Base-by-base conservation (phyloP, 2,888 invertebrate species). In the Drosophila monieri region DNA sequence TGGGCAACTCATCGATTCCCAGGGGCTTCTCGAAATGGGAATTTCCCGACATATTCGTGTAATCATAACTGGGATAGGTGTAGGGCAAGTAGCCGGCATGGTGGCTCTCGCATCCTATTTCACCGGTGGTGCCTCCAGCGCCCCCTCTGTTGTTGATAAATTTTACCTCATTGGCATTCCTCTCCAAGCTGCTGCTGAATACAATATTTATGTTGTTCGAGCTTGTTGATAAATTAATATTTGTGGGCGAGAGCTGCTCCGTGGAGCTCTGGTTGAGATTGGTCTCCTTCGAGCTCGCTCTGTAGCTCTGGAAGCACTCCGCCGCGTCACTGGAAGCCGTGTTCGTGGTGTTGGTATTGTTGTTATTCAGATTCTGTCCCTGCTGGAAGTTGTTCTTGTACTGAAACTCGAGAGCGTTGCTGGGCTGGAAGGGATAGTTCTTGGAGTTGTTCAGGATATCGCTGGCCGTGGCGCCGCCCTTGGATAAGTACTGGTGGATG, bases 161-260 rank as follows among this genome's bases (percentile, higher is more conserved):
- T 74, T 91, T 91, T 47, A 91, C 91, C 76, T 91, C 91, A 54
- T 89, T 90, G 57, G 91, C 89, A 66, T 90, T 91, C 23, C 89
- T 85, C 61, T 90, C 90, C 57, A 84, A 70, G 57, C 87, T 88
- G 66, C 86, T 84, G 72, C 88, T 90, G 61, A 91, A 91, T 4
- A 91, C 90, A 30, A 91, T 91, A 52, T 91, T 91, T 9, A 91
- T 91, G 64, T 91, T 91, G 69, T 91, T 91, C 46, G 90, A 90
- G 75, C 91, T 91, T 32, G 88, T 89, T 5, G 91, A 91, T 23
- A 91, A 77, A 57, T 91, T 91, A 23, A 91, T 91, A 55, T 91
- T 90, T 21, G 90, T 89, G 23, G 91, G 88, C 25, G 89, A 89
- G 14, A 89, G 61, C 12, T 88, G 89, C 23, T 69, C 71, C 27